Base-by-base conservation (phyloP, 2,888 invertebrate genomes). In the Eupeodes latifasciatus region DNA sequence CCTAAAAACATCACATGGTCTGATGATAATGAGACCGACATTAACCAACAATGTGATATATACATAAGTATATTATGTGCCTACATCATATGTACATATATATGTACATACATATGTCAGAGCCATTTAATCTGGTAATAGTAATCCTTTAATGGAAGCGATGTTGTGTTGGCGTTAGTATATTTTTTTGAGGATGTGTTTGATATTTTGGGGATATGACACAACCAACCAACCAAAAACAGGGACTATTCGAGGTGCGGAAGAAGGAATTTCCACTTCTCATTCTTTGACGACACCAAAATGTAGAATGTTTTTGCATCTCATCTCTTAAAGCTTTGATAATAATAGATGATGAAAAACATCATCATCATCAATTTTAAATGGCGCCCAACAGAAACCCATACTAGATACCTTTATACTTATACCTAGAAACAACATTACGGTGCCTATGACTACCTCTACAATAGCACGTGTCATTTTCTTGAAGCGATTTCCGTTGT, bases 1-100 rank as follows among this genome's bases (percentile, higher is more conserved):
- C 51, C 64, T 61, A 36, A 74, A 27, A 57, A 71, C 83, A 76
- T 76, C 59, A 66, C 81, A 72, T 57, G 75, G 64, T 51, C 81
- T 84, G 80, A 88, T 84, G 84, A 81, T 84, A 88, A 88, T 84
- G 85, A 88, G 88, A 59, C 74, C 88, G 78, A 85, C 88, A 88
- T 84, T 87, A 87, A 71, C 72, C 80, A 77, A 80, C 84, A 77
- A 83, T 81, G 61, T 36, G 53, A 55, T 53, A 5, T 5, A 55
- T 9, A 5, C 9, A n/a, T 51, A 80, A 27, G 27, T 27, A 27
- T 27, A 27, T n/a, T n/a, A n/a, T 27, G 40, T 5, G 40, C 40
- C 40, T 40, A 40, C 40, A 40, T 40, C 40, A 40, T 7, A 57
- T 44, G 6, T 5, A 57, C 5, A 3, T n/a, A 80, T 11, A 9